Base-by-base conservation (phyloP, 2,797 vertebrate species). In the Ammospiza maritima region DNA sequence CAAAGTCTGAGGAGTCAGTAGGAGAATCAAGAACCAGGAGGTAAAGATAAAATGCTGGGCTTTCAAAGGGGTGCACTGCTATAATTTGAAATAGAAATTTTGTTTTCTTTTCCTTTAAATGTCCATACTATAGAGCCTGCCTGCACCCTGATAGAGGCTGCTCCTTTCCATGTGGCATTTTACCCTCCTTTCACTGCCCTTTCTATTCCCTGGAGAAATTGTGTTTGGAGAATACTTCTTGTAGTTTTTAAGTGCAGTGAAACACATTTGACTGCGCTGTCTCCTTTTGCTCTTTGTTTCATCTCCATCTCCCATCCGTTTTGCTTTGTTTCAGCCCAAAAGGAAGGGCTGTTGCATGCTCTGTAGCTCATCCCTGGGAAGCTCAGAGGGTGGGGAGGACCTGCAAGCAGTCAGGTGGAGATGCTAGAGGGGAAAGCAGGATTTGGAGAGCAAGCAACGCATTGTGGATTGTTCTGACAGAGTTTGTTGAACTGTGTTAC, bases 401-500 rank as follows among this genome's bases (percentile, higher is more conserved):
- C 83, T 85, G 77, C 23, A 38, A 69, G 30, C 36, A 51, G 64
- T 73, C 56, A 82, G 90, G 66, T 58, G 72, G 58, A 88, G 80
- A 66, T 79, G 66, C 47, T 88, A 88, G 38, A 84, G 51, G 53
- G 53, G 27, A 65, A 65, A 83, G 58, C n/a, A 58, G 69, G 80
- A 14, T 72, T 71, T 10, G 57, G 74, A 74, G 57, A 66, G 44
- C 3, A 6, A 88, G n/a, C 18, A 34, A 69, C 4, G 18, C 45
- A 58, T 48, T 85, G 36, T 72, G 62, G 56, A 65, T 78, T 90
- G 56, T 82, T 87, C 58, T 72, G 77, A 72, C 72, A 74, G 80
- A 20, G 78, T 93, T 72, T 80, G 72, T 56, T 94, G 79, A 88
- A 78, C 76, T 73, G 62, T 84, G 73, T 92, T 62, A 47, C 51